A percentile compares a stretch with the other conserved stretches of the same genome.
phyloP scores from a whole-genome alignment of 2,113 vertebrate species.

The Chinchilla lanigera region DNA sequence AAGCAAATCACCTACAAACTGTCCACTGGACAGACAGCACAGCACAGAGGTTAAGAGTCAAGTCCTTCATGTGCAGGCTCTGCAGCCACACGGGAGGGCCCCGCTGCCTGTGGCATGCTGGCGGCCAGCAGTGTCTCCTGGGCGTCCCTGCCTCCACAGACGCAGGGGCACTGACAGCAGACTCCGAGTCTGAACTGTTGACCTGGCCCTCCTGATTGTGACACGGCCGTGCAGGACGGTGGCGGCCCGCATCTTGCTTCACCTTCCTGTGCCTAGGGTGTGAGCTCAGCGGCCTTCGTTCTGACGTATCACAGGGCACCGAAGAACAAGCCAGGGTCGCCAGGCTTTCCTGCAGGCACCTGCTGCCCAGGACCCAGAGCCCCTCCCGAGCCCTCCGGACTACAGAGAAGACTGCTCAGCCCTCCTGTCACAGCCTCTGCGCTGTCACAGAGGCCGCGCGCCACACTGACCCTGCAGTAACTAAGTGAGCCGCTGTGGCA shows the following conservation, averaged over 20 bases:
- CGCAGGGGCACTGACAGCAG: accelerated
- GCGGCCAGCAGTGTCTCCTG: not conserved
- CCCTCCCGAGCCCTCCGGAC: not conserved
- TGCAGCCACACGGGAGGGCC: accelerated
- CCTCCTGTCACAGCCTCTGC: not conserved
- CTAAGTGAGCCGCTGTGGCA: accelerated
- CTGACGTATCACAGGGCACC: not conserved
- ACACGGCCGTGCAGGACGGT: not conserved
- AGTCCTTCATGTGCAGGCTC: accelerated
- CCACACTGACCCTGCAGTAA: not conserved
- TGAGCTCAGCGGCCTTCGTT: not conserved
- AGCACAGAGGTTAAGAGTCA: not conserved
- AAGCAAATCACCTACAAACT: not conserved
- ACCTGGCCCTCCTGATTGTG: not conserved
- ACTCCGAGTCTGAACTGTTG: accelerated
- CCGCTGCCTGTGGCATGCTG: not conserved
- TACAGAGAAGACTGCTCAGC: not conserved
- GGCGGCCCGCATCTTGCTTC: not conserved
- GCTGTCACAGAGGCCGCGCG: not conserved
- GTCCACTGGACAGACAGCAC: not conserved
- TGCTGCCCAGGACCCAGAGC: not conserved
- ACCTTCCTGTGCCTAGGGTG: not conserved
- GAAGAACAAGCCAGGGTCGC: not conserved
- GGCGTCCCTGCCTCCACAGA: accelerated
- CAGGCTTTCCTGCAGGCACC: not conserved